Conservation (phyloP, 1,140 invertebrate species). For the Eurosta solidaginis region DNA sequence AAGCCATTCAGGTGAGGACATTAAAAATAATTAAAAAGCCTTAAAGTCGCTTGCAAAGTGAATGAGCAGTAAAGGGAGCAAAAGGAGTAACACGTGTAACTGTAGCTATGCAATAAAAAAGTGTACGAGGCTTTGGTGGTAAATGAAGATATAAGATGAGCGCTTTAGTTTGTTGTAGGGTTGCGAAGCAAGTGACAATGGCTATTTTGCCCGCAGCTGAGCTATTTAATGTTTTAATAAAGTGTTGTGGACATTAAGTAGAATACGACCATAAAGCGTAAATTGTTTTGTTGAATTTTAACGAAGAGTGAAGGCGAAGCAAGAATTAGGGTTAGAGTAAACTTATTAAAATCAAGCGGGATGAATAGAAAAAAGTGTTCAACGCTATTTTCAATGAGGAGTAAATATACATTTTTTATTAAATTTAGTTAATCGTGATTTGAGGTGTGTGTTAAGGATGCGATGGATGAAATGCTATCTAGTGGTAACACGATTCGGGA, state of each 20-base stretch:
- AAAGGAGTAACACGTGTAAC: not conserved
- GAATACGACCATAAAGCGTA: slow-evolving; percentile 10
- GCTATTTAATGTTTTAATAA: slow-evolving; percentile 21
- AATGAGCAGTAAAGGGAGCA: not conserved
- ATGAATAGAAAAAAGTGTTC: no score
- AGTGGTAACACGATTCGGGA: no score
- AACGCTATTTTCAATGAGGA: no score
- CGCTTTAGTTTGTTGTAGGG: no score
- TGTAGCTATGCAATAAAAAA: not conserved
- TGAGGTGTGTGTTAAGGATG: no score
- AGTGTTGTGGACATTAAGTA: not conserved
- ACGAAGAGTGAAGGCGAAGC: not conserved
- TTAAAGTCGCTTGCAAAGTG: slow-evolving; percentile 1
- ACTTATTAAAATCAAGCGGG: no score
- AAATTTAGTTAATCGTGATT: no score
- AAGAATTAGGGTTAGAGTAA: no score
- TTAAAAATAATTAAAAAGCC: slow-evolving; percentile 31
- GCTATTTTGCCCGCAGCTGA: not conserved
- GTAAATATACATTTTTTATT: no score
- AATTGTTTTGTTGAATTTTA: not conserved
- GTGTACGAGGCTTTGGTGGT: not conserved
- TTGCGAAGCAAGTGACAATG: not conserved
- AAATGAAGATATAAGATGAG: not conserved
- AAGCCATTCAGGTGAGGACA: slow-evolving; percentile 19
- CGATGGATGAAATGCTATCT: no score